These are phyloP conservation scores for Calonectris borealis DNA, from an alignment of 2,113 vertebrate genomes.

Conservation along the genomic window DNA sequence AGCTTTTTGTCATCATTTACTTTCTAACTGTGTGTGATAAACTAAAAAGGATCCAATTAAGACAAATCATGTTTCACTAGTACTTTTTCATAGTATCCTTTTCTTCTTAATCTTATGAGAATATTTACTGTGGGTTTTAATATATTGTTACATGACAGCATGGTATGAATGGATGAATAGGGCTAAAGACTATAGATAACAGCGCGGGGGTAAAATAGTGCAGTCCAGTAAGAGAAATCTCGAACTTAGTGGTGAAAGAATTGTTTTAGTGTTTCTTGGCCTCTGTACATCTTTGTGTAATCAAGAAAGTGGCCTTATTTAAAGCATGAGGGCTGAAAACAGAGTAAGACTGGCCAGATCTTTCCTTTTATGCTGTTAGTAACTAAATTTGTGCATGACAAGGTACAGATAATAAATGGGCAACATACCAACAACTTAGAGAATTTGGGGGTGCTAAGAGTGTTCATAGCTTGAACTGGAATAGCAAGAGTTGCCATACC, in stretches of 20 bases:
- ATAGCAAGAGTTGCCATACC: not conserved
- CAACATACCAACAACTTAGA: not conserved
- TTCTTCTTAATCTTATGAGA: not conserved
- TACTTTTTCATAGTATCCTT: not conserved
- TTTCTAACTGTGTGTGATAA: not conserved
- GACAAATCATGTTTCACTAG: not conserved
- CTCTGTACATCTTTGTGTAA: not conserved
- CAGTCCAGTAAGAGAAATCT: not conserved
- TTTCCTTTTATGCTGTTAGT: not conserved
- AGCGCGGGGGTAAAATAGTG: not conserved
- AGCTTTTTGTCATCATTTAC: not conserved
- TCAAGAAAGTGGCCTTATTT: not conserved
- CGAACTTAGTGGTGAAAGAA: not conserved
- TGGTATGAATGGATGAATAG: not conserved
- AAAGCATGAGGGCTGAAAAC: not conserved
- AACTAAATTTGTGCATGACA: not conserved
- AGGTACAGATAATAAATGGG: not conserved
- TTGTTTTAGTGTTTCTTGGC: not conserved
- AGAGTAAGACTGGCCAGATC: not conserved
- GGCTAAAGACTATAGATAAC: not conserved
- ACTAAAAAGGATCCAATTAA: not conserved
- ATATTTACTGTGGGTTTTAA: not conserved
- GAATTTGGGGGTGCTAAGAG: not conserved
- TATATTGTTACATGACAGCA: not conserved
- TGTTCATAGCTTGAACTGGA: not conserved